Evolutionary conservation across 2,888 invertebrate genomes (phyloP).

Genomic region (Luperina testacea): DNA sequence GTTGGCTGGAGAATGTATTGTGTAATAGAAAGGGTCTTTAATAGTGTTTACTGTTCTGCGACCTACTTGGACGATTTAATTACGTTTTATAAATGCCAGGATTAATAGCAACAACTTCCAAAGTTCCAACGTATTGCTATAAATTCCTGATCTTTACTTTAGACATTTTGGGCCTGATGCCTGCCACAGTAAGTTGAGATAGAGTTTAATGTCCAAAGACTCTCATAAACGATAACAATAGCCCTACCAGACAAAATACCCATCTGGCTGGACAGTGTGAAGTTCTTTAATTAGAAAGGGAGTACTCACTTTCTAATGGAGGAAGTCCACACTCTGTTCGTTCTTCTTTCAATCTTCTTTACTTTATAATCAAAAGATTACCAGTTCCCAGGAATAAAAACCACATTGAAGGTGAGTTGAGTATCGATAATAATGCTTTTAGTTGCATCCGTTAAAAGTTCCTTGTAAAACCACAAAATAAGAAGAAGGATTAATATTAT

Average conservation of each 20-base stretch:
- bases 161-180: background rate
- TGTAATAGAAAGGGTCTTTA: constrained; percentile 52
- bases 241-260: background rate
- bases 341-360: background rate
- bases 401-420: background rate
- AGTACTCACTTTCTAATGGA: background rate
- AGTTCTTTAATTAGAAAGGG: background rate
- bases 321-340: background rate
- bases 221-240: background rate
- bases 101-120: constrained; percentile 1
- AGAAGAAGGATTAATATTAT: background rate
- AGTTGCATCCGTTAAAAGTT: constrained; percentile 14
- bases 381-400: background rate
- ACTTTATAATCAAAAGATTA: background rate
- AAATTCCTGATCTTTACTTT: background rate
- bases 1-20: constrained; percentile 51
- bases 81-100: constrained; percentile 13
- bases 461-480: constrained; percentile 41
- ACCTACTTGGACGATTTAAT: constrained; percentile 31
- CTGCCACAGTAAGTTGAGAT: background rate
- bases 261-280: background rate
- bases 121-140: background rate
- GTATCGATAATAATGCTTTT: constrained; percentile 4
- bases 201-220: background rate
- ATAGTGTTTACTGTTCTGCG: constrained; percentile 55